A percentile compares a stretch with the other conserved stretches of the same genome.
phyloP scores from a whole-genome alignment of 2,888 invertebrate species.

The Drosophila neonasuta region DNA sequence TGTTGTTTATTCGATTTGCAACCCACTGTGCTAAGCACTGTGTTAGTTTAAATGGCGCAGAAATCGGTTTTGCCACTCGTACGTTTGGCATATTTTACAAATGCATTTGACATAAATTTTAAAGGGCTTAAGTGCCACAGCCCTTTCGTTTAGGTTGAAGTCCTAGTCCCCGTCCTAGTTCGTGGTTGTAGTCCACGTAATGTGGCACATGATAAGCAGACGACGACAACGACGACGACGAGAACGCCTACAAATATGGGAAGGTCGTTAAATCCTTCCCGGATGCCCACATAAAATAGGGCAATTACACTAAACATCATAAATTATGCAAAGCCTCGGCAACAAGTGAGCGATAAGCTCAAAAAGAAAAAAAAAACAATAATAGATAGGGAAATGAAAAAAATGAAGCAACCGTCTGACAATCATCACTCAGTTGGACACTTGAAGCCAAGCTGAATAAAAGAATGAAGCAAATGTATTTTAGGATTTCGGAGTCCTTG shows the following conservation, averaged over 20 bases:
- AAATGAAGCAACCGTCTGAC: slow-evolving; percentile 45
- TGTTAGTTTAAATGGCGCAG: slow-evolving; percentile 64
- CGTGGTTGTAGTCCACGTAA: slow-evolving; percentile 30
- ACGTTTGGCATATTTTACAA: slow-evolving; percentile 77
- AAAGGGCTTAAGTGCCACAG: slow-evolving; percentile 65
- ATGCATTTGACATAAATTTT: slow-evolving; percentile 78
- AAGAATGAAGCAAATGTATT: slow-evolving; percentile 41
- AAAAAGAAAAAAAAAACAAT: slow-evolving; percentile 9
- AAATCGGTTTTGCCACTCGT: slow-evolving; percentile 74
- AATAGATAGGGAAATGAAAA: background rate
- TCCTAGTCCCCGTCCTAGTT: background rate
- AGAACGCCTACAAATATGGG: slow-evolving; percentile 24
- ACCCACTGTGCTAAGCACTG: slow-evolving; percentile 41
- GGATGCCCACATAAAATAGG: slow-evolving; percentile 66
- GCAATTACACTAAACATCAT: slow-evolving; percentile 71
- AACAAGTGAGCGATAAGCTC: slow-evolving; percentile 66
- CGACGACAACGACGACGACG: slow-evolving; percentile 3
- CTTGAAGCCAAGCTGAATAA: slow-evolving; percentile 50
- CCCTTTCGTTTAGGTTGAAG: slow-evolving; percentile 11
- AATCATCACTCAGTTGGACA: slow-evolving; percentile 66
- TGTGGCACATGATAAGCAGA: slow-evolving; percentile 59
- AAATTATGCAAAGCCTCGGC: slow-evolving; percentile 69
- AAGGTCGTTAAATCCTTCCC: slow-evolving; percentile 54
- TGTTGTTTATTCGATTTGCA: too few relatives aligned
- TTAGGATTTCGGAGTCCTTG: slow-evolving; percentile 24